A percentile compares a stretch with the other conserved stretches of the same genome.
Conservation (phyloP, 2,113 vertebrate species). For the Cygnus buccinator region DNA sequence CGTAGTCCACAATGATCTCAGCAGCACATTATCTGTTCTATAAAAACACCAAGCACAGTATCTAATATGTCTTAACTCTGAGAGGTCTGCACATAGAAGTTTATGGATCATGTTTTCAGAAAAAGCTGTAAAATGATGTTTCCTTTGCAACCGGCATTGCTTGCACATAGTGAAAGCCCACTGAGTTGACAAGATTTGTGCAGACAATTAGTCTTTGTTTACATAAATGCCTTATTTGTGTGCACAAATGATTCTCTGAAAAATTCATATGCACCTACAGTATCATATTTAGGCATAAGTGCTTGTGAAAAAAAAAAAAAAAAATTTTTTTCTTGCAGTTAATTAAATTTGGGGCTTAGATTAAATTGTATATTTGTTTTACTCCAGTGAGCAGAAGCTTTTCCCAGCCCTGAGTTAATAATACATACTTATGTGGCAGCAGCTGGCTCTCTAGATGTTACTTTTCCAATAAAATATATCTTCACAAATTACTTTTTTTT, state of each 20-base stretch:
- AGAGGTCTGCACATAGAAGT: background rate
- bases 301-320: slow-evolving; percentile 37
- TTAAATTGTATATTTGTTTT: slow-evolving; percentile 61
- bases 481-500: background rate
- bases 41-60: background rate
- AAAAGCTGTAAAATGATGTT: background rate
- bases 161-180: background rate
- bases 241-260: slow-evolving; percentile 48
- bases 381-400: slow-evolving; percentile 29
- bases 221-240: slow-evolving; percentile 37
- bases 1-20: background rate
- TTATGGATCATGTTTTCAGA: background rate
- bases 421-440: slow-evolving; percentile 33
- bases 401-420: slow-evolving; percentile 33
- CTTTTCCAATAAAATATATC: background rate
- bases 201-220: slow-evolving; percentile 36
- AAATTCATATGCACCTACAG: slow-evolving; percentile 31
- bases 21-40: background rate
- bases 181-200: background rate
- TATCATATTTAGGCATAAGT: slow-evolving; percentile 44
- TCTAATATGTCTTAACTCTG: background rate
- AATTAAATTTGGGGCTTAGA: slow-evolving; percentile 45
- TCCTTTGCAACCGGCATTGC: background rate
- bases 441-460: slow-evolving; percentile 43
- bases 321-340: slow-evolving; percentile 4